phyloP scores from a whole-genome alignment of 2,888 invertebrate genomes.

The Clusia tigrina region DNA sequence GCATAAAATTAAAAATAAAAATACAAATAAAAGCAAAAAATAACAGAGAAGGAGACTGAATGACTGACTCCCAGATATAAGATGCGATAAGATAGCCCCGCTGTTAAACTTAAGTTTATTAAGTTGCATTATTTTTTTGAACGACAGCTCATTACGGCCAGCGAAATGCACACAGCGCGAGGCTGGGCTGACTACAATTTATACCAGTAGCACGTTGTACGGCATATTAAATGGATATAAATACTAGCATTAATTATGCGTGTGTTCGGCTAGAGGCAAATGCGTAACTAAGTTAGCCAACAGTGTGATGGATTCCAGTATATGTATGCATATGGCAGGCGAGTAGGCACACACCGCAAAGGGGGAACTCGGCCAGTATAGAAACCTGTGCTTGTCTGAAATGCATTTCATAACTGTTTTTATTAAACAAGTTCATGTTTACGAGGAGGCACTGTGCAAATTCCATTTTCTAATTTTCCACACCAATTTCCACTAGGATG shows the following conservation, averaged over 20 bases:
- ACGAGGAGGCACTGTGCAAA: too few relatives aligned
- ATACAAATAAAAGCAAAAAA: neutral
- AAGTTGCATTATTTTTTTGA: constrained; percentile 29
- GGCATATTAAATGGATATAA: constrained; percentile 16
- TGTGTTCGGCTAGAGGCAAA: neutral
- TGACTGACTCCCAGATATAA: neutral
- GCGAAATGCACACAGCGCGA: constrained; percentile 14
- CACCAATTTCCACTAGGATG: too few relatives aligned
- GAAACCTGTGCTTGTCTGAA: neutral
- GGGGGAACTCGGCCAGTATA: constrained; percentile 21
- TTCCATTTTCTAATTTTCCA: too few relatives aligned
- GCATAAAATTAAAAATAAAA: neutral
- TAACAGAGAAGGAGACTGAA: neutral
- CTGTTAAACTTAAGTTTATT: constrained; percentile 27
- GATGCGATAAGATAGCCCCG: constrained; percentile 20
- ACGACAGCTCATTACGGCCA: constrained; percentile 29
- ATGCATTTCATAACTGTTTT: too few relatives aligned
- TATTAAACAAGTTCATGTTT: too few relatives aligned
- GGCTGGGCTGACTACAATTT: constrained; percentile 7
- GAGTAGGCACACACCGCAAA: constrained; percentile 46
- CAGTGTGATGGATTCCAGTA: neutral
- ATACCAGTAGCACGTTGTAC: constrained; percentile 23
- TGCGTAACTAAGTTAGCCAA: neutral
- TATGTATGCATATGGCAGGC: neutral
- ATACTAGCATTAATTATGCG: constrained; percentile 16